These are phyloP conservation scores for Amphipoea lucens DNA, from an alignment of 2,888 invertebrate species.

Conservation along the genomic window DNA sequence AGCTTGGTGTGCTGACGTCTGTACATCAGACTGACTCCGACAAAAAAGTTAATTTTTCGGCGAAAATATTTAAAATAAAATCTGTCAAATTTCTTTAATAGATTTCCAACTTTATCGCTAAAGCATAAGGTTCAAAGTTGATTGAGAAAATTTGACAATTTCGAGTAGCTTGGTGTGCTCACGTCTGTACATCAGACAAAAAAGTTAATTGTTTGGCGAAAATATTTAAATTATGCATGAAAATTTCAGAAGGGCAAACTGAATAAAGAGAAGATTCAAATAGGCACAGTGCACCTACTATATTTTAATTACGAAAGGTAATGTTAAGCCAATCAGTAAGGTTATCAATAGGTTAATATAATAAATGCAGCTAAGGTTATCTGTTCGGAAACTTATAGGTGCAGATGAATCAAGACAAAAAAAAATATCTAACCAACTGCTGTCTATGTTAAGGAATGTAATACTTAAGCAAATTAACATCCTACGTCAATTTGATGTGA, in stretches of 20 bases:
- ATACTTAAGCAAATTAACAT: not conserved
- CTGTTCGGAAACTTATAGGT: not conserved
- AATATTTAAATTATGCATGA: not conserved
- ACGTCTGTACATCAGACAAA: not conserved
- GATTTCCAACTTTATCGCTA: too few species aligned
- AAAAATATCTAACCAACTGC: not conserved
- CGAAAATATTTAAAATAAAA: not conserved
- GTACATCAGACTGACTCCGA: too few species aligned
- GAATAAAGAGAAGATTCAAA: not conserved
- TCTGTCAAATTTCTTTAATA: too few species aligned
- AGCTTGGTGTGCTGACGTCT: too few species aligned
- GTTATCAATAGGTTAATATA: slow-evolving; percentile 11
- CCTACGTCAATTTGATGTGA: not conserved
- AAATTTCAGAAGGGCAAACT: not conserved
- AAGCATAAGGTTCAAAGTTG: too few species aligned
- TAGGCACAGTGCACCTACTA: not conserved
- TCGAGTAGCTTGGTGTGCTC: too few species aligned
- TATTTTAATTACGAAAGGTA: not conserved
- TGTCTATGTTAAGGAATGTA: too few species aligned
- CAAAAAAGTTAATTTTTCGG: not conserved
- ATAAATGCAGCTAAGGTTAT: not conserved
- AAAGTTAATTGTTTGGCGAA: not conserved
- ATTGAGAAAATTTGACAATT: too few species aligned
- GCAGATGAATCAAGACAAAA: not conserved
- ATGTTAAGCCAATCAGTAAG: not conserved